phyloP scores from a whole-genome alignment of 2,113 vertebrate genomes.

The Caranx ignobilis region DNA sequence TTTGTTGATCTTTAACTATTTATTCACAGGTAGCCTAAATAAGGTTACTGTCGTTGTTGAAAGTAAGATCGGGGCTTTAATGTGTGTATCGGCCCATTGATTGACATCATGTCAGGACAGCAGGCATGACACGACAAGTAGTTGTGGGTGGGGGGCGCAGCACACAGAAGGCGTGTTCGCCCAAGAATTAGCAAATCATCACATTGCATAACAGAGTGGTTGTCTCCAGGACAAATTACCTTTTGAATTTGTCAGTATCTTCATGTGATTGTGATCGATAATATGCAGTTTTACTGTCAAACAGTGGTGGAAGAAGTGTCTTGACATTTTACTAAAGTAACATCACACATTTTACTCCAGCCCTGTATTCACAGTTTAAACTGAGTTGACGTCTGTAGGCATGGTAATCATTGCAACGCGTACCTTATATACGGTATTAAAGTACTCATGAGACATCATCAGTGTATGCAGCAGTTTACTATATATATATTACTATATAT shows the following conservation, averaged over 20 bases:
- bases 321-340: no score
- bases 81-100: not conserved
- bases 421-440: not conserved
- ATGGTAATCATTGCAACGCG: not conserved
- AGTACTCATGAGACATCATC: no score
- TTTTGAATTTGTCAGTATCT: no score
- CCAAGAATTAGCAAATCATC: not conserved
- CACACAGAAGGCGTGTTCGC: conserved; percentile 28
- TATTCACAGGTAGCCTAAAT: no score
- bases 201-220: not conserved
- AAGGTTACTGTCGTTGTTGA: not conserved
- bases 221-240: not conserved
- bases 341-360: no score
- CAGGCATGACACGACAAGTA: conserved; percentile 5
- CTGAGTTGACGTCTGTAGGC: not conserved
- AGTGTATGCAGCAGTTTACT: not conserved
- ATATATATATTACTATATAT: not conserved
- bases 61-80: fast-evolving
- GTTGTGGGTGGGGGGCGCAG: not conserved
- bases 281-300: no score
- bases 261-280: no score
- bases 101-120: not conserved
- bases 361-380: no score
- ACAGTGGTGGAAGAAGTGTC: no score
- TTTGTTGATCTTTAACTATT: not conserved